A percentile compares a stretch with the other conserved stretches of the same genome.
Evolutionary conservation across 2,888 invertebrate species (phyloP).

Genomic region (Frankliniella intonsa): DNA sequence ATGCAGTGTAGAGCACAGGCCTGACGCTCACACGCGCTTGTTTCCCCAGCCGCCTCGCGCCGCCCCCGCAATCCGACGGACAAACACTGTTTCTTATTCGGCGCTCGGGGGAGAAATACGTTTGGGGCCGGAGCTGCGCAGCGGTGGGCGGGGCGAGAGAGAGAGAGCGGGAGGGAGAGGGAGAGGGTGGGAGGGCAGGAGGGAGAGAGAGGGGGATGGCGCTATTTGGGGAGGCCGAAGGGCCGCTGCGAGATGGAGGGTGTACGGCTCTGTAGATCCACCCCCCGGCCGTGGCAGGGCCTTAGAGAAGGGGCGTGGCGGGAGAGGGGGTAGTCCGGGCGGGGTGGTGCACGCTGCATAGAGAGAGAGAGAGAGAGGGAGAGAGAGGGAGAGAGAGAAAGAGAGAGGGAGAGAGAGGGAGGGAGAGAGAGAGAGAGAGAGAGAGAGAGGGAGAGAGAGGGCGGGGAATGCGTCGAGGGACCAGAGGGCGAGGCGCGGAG

Average conservation of each 20-base stretch:
- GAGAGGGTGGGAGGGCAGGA: slow-evolving; percentile 25
- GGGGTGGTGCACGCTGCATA: too few relatives aligned
- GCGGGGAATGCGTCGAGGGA: not conserved
- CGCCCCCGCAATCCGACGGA: slow-evolving; percentile 31
- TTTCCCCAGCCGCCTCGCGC: not conserved
- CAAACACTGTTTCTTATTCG: slow-evolving; percentile 38
- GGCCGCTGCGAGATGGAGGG: too few relatives aligned
- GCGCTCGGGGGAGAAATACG: slow-evolving; percentile 32
- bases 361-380: slow-evolving; percentile 7
- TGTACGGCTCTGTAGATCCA: too few relatives aligned
- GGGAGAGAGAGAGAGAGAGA: slow-evolving; percentile 26
- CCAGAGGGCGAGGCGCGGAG: not conserved
- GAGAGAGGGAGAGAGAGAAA: slow-evolving; percentile 34
- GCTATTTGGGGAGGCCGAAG: too few relatives aligned
- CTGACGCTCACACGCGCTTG: not conserved
- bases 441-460: slow-evolving; percentile 28
- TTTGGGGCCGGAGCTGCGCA: slow-evolving; percentile 12
- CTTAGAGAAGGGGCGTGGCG: too few relatives aligned
- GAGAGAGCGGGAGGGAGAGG: not conserved
- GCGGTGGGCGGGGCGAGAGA: not conserved
- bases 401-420: slow-evolving; percentile 21
- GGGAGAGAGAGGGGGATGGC: not conserved
- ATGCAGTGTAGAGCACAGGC: too few relatives aligned
- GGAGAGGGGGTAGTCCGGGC: not conserved
- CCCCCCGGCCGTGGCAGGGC: too few relatives aligned